Conservation (phyloP, 1,140 invertebrate species). For the Dendrolimus kikuchii region DNA sequence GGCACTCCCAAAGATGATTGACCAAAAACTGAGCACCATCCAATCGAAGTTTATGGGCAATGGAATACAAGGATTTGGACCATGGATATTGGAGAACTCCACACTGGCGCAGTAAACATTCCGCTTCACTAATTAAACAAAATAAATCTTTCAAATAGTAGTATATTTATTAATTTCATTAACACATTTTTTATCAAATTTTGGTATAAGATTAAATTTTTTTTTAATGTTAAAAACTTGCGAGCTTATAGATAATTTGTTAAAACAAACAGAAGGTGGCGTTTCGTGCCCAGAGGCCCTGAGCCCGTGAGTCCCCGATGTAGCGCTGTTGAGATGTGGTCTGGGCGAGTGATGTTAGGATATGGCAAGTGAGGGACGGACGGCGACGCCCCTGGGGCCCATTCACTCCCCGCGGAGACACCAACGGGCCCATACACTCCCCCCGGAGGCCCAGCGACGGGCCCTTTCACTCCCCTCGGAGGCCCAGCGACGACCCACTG, state of each 20-base stretch:
- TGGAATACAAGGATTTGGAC: too few relatives aligned
- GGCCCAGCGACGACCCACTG: constrained; percentile 7
- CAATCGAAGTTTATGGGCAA: too few relatives aligned
- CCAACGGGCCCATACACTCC: constrained; percentile 15
- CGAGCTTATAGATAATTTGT: constrained; percentile 67
- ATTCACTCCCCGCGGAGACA: constrained; percentile 17
- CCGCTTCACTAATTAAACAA: constrained; percentile 26
- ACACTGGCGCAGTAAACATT: constrained; percentile 1
- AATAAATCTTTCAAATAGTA: constrained; percentile 7
- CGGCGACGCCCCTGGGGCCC: constrained; percentile 8
- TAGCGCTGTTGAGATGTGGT: constrained; percentile 62
- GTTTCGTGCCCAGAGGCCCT: constrained; percentile 51
- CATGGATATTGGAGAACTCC: constrained; percentile 5
- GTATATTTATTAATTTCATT: background rate
- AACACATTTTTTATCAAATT: background rate
- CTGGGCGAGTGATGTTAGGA: constrained; percentile 60
- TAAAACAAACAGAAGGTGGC: constrained; percentile 70
- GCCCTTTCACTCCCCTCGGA: constrained; percentile 16
- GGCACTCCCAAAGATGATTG: too few relatives aligned
- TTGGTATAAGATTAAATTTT: constrained; percentile 1
- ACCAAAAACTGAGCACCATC: too few relatives aligned
- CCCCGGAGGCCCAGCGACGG: constrained; percentile 15
- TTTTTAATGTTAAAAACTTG: constrained; percentile 28
- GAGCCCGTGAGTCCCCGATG: constrained; percentile 38
- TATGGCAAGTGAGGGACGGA: constrained; percentile 12